Base-by-base conservation (phyloP, 2,797 vertebrate species). In the Rhinatrema bivittatum region DNA sequence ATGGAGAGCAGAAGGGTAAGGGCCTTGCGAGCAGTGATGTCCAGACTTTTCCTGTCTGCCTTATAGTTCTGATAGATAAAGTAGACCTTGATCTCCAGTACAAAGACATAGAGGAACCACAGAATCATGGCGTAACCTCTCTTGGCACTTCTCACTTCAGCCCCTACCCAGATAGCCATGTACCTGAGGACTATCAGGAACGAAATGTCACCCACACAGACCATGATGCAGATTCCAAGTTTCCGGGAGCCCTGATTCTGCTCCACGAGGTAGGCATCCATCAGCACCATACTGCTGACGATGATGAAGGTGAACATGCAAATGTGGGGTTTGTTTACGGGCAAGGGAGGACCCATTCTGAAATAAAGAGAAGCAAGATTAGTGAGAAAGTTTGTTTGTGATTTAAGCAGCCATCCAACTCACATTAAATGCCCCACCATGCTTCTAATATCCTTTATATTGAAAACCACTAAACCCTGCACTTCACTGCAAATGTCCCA, bases 41-140 rank as follows among this genome's bases (percentile, higher is more conserved):
- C 84, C 59, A 87, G 55, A 50, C 79, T 87, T 32, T 84, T 86
- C 23, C 89, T 70, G 62, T 92, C 90, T 1, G 89, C 86, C 62
- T 92, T 91, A 46, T 91, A 93, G 73, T 91, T 91, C 69, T 92
- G 90, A 62, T 88, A 87, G 20, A 90, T 72, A 42, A 91, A 91
- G 74, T 90, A 92, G 46, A 88, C 85, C 36, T 84, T 87, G 67
- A 90, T 89, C 61, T 91, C 87, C 71, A 91, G 60, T 51, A 87
- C 85, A 2, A 88, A 90, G 54, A 89, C 80, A 7, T 88, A 91
- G 5, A 90, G 78, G 62, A 89, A 88, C 86, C 87, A 85, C 20
- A 86, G 81, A 54, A 90, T 86, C 87, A 88, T 91, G 63, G 87
- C 85, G 0, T 92, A 92, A 56, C 90, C 90, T 7, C 90, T 69